These are phyloP conservation scores for Zaprionus nigranus DNA, from an alignment of 1,140 invertebrate species.

Conservation along the genomic window DNA sequence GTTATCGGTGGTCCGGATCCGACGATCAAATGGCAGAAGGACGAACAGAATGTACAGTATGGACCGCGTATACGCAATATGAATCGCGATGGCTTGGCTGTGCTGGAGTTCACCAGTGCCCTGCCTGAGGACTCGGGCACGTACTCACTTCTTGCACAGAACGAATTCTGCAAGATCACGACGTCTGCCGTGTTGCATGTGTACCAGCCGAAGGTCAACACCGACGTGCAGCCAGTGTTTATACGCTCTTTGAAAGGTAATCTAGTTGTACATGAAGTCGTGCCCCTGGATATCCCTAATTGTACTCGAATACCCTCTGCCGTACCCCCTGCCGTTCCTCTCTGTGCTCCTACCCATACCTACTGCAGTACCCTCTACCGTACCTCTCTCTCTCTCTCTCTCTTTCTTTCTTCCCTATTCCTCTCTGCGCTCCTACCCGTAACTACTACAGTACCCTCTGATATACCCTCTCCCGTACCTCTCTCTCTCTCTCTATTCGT, in stretches of 20 bases:
- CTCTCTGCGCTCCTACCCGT: not conserved
- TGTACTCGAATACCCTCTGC: not conserved
- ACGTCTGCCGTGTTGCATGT: slow-evolving; percentile 85
- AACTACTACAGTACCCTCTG: not conserved
- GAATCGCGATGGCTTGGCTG: slow-evolving; percentile 85
- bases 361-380: not conserved
- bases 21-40: slow-evolving; percentile 78
- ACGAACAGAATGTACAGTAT: slow-evolving; percentile 75
- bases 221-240: slow-evolving; percentile 79
- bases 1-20: slow-evolving; percentile 77
- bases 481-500: too few relatives aligned
- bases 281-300: slow-evolving; percentile 1
- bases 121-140: slow-evolving; percentile 81
- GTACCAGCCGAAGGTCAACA: slow-evolving; percentile 73
- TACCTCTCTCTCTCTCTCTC: not conserved
- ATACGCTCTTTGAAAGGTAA: slow-evolving; percentile 84
- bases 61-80: slow-evolving; percentile 75
- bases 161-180: slow-evolving; percentile 85
- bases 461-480: too few relatives aligned
- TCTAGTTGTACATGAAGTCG: slow-evolving; percentile 15
- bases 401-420: not conserved
- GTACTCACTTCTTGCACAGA: slow-evolving; percentile 85
- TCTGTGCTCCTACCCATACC: too few relatives aligned
- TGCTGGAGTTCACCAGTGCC: slow-evolving; percentile 85
- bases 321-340: too few relatives aligned